A percentile compares a stretch with the other conserved stretches of the same genome.
phyloP scores from a whole-genome alignment of 2,797 vertebrate genomes.

The Decapterus maruadsi region DNA sequence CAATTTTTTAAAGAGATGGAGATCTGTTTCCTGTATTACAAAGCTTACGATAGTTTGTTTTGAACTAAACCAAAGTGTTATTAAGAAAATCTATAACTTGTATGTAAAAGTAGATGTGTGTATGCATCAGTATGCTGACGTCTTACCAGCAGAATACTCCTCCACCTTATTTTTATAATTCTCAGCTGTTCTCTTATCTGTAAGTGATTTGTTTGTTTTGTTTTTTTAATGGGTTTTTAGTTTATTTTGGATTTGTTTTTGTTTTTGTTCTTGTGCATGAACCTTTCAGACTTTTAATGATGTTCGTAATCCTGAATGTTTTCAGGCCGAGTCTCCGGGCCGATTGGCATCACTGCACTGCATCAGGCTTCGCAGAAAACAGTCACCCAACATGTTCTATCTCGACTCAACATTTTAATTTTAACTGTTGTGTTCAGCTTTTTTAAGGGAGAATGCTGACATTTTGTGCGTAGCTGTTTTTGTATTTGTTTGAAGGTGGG shows the following conservation, averaged over 20 bases:
- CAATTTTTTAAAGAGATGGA: constrained; percentile 83
- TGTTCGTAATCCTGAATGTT: constrained; percentile 42
- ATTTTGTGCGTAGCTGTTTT: not conserved
- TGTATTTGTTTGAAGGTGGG: not conserved
- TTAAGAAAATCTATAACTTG: constrained; percentile 74
- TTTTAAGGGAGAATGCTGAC: constrained; percentile 5
- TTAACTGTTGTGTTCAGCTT: not conserved
- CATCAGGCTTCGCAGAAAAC: not conserved
- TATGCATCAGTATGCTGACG: constrained; percentile 73
- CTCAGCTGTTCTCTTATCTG: constrained; percentile 39
- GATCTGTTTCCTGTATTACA: constrained; percentile 82
- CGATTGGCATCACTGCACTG: not conserved
- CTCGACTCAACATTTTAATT: not conserved
- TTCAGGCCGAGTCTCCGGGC: constrained; percentile 18
- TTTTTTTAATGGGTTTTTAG: constrained; percentile 26
- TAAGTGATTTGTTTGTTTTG: constrained; percentile 39
- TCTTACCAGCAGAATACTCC: constrained; percentile 79
- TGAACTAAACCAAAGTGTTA: constrained; percentile 89
- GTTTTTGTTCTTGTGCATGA: constrained; percentile 71
- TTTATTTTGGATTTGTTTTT: constrained; percentile 16
- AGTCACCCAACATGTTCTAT: not conserved
- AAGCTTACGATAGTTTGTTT: constrained; percentile 78
- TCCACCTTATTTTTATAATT: constrained; percentile 81
- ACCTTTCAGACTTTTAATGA: constrained; percentile 34
- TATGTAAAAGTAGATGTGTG: constrained; percentile 79